These are phyloP conservation scores for Anoura caudifer DNA, from an alignment of 2,113 vertebrate genomes.

Conservation along the genomic window DNA sequence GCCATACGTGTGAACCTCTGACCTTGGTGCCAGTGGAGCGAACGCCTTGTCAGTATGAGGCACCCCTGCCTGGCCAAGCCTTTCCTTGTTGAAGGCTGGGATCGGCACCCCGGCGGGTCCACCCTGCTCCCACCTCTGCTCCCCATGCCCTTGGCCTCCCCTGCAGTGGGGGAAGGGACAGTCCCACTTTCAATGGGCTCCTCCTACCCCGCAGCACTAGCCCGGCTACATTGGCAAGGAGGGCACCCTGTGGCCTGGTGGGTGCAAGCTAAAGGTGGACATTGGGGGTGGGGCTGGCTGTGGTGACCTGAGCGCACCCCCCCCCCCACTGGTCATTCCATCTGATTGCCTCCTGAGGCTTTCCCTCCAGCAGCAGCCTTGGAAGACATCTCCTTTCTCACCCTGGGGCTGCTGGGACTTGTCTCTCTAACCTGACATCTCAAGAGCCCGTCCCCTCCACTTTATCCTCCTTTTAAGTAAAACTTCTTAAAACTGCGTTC, in stretches of 20 bases:
- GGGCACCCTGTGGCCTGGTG: not conserved
- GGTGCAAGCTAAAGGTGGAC: not conserved
- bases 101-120: not conserved
- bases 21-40: not conserved
- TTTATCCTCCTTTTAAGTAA: slow-evolving; percentile 32
- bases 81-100: not conserved
- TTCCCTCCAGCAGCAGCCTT: not conserved
- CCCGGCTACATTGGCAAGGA: not conserved
- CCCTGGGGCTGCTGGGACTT: not conserved
- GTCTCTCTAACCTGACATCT: not conserved
- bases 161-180: not conserved
- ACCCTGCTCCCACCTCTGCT: not conserved
- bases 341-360: not conserved
- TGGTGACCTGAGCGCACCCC: not conserved
- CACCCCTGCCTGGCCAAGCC: not conserved
- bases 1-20: not conserved
- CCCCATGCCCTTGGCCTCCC: not conserved
- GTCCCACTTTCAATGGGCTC: not conserved
- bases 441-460: not conserved
- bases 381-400: not conserved
- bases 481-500: not conserved
- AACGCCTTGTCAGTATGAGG: not conserved
- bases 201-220: no score
- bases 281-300: not conserved
- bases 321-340: not conserved